Conservation (phyloP, 2,888 invertebrate genomes). For the Stenurella melanura region DNA sequence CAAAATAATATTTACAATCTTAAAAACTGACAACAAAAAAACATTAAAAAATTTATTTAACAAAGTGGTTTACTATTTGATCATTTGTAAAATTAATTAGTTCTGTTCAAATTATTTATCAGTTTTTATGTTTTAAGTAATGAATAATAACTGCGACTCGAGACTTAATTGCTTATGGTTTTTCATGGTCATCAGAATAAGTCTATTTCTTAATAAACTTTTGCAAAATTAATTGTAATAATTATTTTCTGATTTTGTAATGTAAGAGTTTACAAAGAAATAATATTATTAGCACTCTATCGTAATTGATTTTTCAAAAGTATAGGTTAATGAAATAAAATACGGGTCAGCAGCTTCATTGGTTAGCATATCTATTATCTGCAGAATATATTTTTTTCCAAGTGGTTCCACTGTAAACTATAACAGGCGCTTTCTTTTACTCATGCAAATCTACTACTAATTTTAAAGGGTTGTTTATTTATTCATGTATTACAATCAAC, state of each 20-base stretch:
- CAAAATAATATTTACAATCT: constrained; percentile 9
- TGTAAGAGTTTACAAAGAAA: not conserved
- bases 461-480: no score
- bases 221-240: not conserved
- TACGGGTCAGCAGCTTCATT: no score
- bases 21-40: constrained; percentile 14
- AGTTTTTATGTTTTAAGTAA: constrained; percentile 21
- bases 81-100: constrained; percentile 30
- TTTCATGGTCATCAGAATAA: constrained; percentile 19
- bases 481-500: no score
- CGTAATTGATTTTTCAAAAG: no score
- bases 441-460: no score
- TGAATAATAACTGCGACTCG: constrained; percentile 14
- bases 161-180: constrained; percentile 26
- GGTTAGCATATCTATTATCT: no score
- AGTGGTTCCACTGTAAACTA: no score
- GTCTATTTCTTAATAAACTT: not conserved
- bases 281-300: no score
- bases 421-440: no score
- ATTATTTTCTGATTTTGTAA: not conserved
- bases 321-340: no score
- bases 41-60: constrained; percentile 15
- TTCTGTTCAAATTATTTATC: constrained; percentile 25
- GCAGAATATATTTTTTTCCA: no score
- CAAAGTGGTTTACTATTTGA: constrained; percentile 30